Evolutionary conservation across 2,797 vertebrate species (phyloP).

Genomic region (Myotis daubentonii): DNA sequence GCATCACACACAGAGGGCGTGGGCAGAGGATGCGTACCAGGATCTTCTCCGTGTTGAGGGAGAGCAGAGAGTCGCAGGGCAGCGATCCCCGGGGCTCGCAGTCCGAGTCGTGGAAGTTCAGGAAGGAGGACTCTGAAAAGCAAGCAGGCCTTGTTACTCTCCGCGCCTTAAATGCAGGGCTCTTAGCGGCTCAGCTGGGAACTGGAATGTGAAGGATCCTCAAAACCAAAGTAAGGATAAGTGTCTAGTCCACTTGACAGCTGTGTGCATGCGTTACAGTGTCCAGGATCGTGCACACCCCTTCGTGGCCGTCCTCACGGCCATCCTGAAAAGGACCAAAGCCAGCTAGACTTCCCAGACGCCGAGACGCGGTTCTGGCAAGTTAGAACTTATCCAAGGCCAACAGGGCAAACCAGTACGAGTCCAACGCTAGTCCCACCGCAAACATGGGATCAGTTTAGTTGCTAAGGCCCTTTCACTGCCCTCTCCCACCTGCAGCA

Average conservation of each 20-base stretch:
- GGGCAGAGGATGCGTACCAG: conserved; percentile 87
- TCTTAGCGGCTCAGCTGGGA: not conserved
- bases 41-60: conserved; percentile 96
- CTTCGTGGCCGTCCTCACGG: not conserved
- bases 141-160: conserved; percentile 68
- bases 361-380: not conserved
- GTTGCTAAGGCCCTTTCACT: not conserved
- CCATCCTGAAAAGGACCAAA: not conserved
- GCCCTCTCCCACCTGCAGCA: not conserved
- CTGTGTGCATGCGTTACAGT: accelerated
- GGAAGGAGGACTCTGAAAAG: conserved; percentile 91
- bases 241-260: too few species aligned
- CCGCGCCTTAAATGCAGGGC: not conserved
- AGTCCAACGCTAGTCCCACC: not conserved
- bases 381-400: not conserved
- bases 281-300: not conserved
- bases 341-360: not conserved
- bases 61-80: conserved; percentile 94
- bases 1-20: not conserved
- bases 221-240: not conserved
- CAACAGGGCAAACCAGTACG: not conserved
- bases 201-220: not conserved
- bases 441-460: not conserved
- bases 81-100: conserved; percentile 93
- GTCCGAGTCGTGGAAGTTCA: conserved; percentile 93